These are phyloP conservation scores for Cricetomys ansorgei DNA, from an alignment of 2,113 vertebrate species.

Conservation along the genomic window DNA sequence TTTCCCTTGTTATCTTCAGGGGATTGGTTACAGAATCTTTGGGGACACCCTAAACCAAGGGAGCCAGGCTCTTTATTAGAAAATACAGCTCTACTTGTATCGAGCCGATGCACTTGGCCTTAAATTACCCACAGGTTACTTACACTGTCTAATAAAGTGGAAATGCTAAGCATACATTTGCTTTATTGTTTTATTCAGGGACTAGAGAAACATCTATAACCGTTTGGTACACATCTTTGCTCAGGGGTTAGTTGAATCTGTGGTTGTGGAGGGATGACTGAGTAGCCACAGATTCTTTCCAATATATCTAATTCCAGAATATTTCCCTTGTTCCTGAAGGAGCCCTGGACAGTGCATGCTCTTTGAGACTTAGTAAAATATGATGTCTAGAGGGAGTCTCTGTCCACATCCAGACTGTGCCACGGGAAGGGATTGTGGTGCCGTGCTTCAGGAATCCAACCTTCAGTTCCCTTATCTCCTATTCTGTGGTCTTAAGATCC, in stretches of 20 bases:
- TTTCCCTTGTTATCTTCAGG: background rate
- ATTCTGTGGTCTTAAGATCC: background rate
- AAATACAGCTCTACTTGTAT: background rate
- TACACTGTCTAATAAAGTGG: background rate
- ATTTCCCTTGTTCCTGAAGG: background rate
- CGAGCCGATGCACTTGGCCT: background rate
- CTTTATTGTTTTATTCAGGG: background rate
- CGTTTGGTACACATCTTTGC: background rate
- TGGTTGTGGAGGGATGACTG: background rate
- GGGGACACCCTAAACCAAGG: background rate
- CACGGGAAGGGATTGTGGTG: too few relatives aligned
- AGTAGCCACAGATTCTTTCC: background rate
- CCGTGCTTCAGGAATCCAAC: background rate
- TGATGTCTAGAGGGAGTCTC: background rate
- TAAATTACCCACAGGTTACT: background rate
- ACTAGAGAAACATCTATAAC: background rate
- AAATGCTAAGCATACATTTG: too few relatives aligned
- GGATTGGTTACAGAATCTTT: background rate
- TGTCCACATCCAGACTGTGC: background rate
- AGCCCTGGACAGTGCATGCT: background rate
- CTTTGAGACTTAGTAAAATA: background rate
- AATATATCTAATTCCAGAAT: background rate
- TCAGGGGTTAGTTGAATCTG: background rate
- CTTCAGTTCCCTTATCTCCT: accelerated
- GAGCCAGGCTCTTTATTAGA: background rate